These are phyloP conservation scores for Volucella inflata DNA, from an alignment of 2,888 invertebrate genomes.

Conservation along the genomic window DNA sequence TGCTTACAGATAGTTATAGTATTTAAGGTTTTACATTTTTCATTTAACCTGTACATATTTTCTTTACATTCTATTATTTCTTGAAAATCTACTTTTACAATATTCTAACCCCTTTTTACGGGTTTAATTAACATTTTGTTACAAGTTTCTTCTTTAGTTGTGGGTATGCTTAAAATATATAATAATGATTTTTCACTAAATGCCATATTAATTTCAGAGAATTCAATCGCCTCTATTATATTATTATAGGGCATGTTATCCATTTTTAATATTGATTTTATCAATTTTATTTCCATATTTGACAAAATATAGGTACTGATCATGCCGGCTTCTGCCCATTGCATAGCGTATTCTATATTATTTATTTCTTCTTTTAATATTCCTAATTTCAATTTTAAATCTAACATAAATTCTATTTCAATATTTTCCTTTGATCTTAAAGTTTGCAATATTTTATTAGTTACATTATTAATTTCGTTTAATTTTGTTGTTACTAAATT, in stretches of 20 bases:
- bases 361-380: constrained; percentile 62
- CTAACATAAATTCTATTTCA: constrained; percentile 24
- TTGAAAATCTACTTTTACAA: constrained; percentile 66
- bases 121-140: constrained; percentile 61
- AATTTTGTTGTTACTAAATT: constrained; percentile 23
- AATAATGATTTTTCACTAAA: constrained; percentile 53
- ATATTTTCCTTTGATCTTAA: constrained; percentile 26
- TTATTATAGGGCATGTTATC: constrained; percentile 64
- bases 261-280: constrained; percentile 51
- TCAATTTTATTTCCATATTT: constrained; percentile 61
- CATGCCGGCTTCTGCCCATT: constrained; percentile 67
- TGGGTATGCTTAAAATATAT: constrained; percentile 58
- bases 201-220: constrained; percentile 63
- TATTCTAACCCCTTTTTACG: constrained; percentile 49
- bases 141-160: constrained; percentile 52
- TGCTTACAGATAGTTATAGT: constrained; percentile 66
- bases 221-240: constrained; percentile 59
- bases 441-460: constrained; percentile 21
- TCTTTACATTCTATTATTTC: constrained; percentile 50
- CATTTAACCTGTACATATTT: constrained; percentile 46
- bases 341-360: constrained; percentile 60
- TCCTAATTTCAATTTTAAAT: constrained; percentile 56
- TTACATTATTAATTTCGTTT: constrained; percentile 40
- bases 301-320: constrained; percentile 73
- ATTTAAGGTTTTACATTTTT: constrained; percentile 52